Conservation (phyloP, 1,140 invertebrate species). For the Sminthurides bifidus region DNA sequence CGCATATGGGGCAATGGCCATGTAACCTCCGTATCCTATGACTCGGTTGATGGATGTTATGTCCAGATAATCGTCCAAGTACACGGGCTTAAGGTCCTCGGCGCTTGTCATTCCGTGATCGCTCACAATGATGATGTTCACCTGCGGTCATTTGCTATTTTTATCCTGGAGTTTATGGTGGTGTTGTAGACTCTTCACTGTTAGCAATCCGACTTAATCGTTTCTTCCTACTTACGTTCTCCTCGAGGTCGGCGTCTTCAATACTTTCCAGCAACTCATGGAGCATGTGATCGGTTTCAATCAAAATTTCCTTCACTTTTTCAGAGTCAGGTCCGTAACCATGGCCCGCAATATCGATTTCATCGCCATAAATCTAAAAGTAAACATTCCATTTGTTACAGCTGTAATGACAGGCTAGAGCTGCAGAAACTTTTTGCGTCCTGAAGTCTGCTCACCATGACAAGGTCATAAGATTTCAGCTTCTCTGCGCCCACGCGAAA, state of each 20-base stretch:
- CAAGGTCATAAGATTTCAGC: slow-evolving; percentile 23
- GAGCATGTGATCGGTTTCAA: slow-evolving; percentile 34
- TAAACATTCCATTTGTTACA: neutral
- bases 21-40: slow-evolving; percentile 33
- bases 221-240: slow-evolving; percentile 25
- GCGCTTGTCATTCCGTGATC: slow-evolving; percentile 41
- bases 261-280: slow-evolving; percentile 32
- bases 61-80: slow-evolving; percentile 34
- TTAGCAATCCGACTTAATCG: neutral
- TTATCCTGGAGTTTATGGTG: neutral
- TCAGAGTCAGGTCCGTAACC: slow-evolving; percentile 35
- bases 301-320: slow-evolving; percentile 32
- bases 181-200: neutral
- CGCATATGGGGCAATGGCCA: slow-evolving; percentile 34
- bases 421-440: neutral
- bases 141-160: slow-evolving; percentile 14
- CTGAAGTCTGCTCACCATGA: slow-evolving; percentile 22
- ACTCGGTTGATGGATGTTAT: slow-evolving; percentile 32
- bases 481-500: slow-evolving; percentile 17
- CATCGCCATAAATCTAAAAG: slow-evolving; percentile 33
- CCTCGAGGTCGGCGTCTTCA: slow-evolving; percentile 29
- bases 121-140: slow-evolving; percentile 40
- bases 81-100: slow-evolving; percentile 28
- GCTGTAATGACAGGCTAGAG: too few species aligned
- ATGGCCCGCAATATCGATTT: slow-evolving; percentile 35